A percentile compares a stretch with the other conserved stretches of the same genome.
Evolutionary conservation across 2,888 invertebrate genomes (phyloP).

Genomic region (Lasioglossum villosulum): DNA sequence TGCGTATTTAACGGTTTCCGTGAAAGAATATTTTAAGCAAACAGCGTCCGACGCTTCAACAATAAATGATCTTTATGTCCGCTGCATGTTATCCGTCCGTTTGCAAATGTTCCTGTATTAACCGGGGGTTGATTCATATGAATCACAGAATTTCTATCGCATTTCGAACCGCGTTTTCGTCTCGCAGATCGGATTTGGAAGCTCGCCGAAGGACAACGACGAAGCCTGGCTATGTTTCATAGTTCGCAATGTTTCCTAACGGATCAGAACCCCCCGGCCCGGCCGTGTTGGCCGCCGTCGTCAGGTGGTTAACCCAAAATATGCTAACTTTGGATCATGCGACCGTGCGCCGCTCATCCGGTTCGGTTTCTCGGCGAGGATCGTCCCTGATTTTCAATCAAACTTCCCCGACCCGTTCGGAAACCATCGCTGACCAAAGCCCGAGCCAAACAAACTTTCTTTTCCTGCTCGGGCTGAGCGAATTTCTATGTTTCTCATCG

Average conservation of each 20-base stretch:
- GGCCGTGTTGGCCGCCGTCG: conserved; percentile 57
- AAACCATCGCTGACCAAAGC: neutral
- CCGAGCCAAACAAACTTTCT: neutral
- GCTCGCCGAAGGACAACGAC: neutral
- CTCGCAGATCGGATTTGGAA: neutral
- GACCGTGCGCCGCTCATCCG: conserved; percentile 43
- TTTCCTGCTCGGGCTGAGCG: neutral
- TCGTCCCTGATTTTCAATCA: neutral
- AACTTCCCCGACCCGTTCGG: neutral
- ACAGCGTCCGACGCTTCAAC: neutral
- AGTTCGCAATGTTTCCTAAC: conserved; percentile 19
- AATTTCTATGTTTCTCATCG: neutral
- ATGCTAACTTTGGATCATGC: conserved; percentile 61
- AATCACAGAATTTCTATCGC: neutral
- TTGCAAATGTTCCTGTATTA: neutral
- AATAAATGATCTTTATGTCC: neutral
- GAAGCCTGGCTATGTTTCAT: neutral
- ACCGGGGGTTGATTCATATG: neutral
- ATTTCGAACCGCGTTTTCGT: neutral
- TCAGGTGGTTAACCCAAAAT: conserved; percentile 69
- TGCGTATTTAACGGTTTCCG: neutral
- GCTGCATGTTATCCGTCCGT: neutral
- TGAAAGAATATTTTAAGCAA: conserved; percentile 2
- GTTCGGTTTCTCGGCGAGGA: conserved; percentile 35
- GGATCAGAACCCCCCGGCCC: conserved; percentile 25